Evolutionary conservation across 1,140 invertebrate species (phyloP).

Genomic region (Drosophila miranda): DNA sequence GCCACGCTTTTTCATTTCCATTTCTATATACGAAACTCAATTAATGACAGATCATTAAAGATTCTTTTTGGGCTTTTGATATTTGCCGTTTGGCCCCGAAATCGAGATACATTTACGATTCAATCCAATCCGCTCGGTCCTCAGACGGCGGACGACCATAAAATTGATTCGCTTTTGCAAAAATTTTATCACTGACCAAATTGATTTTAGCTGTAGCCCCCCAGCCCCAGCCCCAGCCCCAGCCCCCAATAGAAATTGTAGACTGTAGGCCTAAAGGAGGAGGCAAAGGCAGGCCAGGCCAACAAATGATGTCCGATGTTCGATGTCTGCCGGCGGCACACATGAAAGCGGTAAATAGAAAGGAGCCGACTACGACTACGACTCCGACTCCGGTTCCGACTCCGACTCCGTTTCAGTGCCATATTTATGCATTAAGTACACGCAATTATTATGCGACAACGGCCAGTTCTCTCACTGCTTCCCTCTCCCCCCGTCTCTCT

Average conservation of each 20-base stretch:
- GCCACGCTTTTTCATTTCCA: conserved; percentile 67
- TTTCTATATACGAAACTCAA: conserved; percentile 74
- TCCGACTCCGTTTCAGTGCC: conserved; percentile 52
- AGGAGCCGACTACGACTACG: conserved; percentile 52
- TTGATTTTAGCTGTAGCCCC: conserved; percentile 59
- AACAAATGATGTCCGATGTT: conserved; percentile 29
- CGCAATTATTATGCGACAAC: conserved; percentile 78
- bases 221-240: not conserved
- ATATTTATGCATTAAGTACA: conserved; percentile 81
- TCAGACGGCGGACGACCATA: conserved; percentile 33
- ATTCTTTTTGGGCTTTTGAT: conserved; percentile 66
- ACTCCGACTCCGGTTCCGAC: conserved; percentile 27
- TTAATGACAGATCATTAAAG: conserved; percentile 78
- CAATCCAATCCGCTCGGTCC: conserved; percentile 29
- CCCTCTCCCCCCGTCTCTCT: too few relatives aligned
- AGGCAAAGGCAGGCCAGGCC: conserved; percentile 5
- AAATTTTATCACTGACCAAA: conserved; percentile 59
- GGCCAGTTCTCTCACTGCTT: conserved; percentile 8
- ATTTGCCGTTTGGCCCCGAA: conserved; percentile 70
- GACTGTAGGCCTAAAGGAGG: conserved; percentile 64
- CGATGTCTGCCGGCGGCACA: conserved; percentile 54
- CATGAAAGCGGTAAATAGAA: conserved; percentile 73
- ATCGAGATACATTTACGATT: conserved; percentile 69
- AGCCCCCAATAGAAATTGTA: conserved; percentile 60
- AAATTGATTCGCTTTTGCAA: conserved; percentile 62